Conservation (phyloP, 2,797 vertebrate genomes). For the Sebastes trivittatus region DNA sequence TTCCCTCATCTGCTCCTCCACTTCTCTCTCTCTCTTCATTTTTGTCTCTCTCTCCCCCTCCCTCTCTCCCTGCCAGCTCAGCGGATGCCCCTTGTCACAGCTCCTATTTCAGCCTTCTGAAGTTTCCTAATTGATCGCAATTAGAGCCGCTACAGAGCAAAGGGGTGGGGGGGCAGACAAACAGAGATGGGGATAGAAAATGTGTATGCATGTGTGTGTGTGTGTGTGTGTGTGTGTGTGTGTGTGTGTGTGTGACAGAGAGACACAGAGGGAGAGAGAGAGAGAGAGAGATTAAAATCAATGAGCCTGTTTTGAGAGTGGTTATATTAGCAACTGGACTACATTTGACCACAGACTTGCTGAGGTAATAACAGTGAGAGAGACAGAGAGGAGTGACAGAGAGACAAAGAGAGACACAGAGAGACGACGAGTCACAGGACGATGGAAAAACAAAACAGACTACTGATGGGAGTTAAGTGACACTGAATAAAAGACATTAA, state of each 20-base stretch:
- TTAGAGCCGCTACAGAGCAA: slow-evolving; percentile 74
- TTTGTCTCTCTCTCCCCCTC: not conserved
- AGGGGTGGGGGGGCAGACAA: slow-evolving; percentile 22
- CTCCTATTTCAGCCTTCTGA: slow-evolving; percentile 82
- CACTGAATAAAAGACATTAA: not conserved
- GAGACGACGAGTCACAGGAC: not conserved
- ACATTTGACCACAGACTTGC: slow-evolving; percentile 52
- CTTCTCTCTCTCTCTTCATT: not conserved
- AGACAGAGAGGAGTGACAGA: not conserved
- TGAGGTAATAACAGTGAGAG: slow-evolving; percentile 23
- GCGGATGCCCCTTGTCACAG: slow-evolving; percentile 78
- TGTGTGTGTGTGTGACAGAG: slow-evolving; percentile 6
- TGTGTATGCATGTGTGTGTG: slow-evolving; percentile 1
- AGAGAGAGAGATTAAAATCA: slow-evolving; percentile 37
- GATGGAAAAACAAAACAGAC: slow-evolving; percentile 3
- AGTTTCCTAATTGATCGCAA: slow-evolving; percentile 86
- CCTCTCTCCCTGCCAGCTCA: slow-evolving; percentile 67
- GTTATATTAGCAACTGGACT: slow-evolving; percentile 61
- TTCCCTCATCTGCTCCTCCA: slow-evolving; percentile 10
- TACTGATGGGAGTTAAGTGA: not conserved
- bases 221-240: not conserved
- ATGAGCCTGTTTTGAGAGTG: slow-evolving; percentile 54
- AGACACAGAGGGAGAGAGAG: slow-evolving; percentile 8
- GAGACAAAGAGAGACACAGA: not conserved
- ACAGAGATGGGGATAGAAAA: slow-evolving; percentile 51